Conservation (phyloP, 2,113 vertebrate genomes). For the Uria aalge region DNA sequence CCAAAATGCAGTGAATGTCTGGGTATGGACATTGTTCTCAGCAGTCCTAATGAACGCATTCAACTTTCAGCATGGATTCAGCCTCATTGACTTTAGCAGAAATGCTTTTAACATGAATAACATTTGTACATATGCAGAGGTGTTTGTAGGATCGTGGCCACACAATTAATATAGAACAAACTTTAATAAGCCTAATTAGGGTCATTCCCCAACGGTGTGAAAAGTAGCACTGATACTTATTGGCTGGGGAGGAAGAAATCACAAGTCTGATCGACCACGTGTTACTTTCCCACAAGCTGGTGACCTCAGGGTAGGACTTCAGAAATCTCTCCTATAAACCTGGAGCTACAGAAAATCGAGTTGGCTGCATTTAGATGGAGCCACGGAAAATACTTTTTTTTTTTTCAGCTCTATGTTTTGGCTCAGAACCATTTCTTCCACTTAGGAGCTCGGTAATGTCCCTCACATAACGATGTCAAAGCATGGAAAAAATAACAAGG, state of each 20-base stretch:
- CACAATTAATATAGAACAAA: neutral
- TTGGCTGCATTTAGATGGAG: neutral
- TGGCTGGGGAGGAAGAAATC: conserved; percentile 3
- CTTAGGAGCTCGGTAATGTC: neutral
- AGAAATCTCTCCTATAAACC: conserved; percentile 40
- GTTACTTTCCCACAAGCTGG: neutral
- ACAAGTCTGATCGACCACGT: neutral
- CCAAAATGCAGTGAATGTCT: neutral
- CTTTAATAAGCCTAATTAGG: conserved; percentile 42
- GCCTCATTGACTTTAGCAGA: neutral
- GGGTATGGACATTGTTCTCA: neutral
- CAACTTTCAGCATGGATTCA: neutral
- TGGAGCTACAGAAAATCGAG: neutral
- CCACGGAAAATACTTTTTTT: neutral
- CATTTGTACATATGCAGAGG: neutral
- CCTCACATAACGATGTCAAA: neutral
- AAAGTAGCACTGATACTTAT: conserved; percentile 22
- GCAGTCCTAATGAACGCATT: neutral
- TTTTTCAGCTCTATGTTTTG: neutral
- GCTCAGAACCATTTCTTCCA: conserved; percentile 20
- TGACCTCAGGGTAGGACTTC: conserved; percentile 29
- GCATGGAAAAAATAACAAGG: neutral
- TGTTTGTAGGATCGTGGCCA: neutral
- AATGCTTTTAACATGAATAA: neutral
- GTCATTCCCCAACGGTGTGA: conserved; percentile 9